Conservation (phyloP, 2,797 vertebrate species). For the Enteromius paludinosus region DNA sequence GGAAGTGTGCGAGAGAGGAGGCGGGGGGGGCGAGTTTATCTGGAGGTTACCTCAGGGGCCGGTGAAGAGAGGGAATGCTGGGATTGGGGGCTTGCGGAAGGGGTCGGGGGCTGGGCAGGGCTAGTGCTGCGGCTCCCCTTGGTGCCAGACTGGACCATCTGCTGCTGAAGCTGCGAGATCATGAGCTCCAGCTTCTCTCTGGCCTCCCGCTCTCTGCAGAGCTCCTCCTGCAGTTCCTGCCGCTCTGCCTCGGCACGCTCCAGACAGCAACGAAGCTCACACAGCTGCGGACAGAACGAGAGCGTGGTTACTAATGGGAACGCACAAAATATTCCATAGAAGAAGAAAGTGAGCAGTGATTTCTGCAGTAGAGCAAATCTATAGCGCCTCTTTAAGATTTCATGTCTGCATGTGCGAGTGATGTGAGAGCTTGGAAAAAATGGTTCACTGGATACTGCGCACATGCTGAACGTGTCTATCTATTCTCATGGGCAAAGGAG, state of each 20-base stretch:
- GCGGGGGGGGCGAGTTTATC: constrained; percentile 57
- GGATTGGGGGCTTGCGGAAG: constrained; percentile 71
- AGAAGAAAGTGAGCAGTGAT: not conserved
- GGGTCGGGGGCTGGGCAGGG: constrained; percentile 73
- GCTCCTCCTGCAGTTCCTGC: constrained; percentile 92
- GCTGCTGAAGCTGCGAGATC: constrained; percentile 88
- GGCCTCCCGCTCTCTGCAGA: constrained; percentile 90
- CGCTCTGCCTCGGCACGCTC: constrained; percentile 91
- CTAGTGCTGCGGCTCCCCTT: constrained; percentile 65
- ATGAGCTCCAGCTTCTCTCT: constrained; percentile 91
- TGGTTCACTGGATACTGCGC: not conserved
- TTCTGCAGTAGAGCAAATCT: not conserved
- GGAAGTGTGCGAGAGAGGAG: not conserved
- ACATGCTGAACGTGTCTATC: not conserved
- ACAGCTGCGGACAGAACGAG: constrained; percentile 76
- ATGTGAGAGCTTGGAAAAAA: not conserved
- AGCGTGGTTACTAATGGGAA: not conserved
- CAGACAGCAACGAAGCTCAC: constrained; percentile 88
- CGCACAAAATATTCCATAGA: constrained; percentile 13
- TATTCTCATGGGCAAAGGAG: not conserved
- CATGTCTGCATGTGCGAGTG: not conserved
- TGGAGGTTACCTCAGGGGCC: constrained; percentile 62
- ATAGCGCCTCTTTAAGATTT: not conserved
- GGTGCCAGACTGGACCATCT: constrained; percentile 75
- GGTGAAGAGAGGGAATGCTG: constrained; percentile 69